A percentile compares a stretch with the other conserved stretches of the same genome.
phyloP scores from a whole-genome alignment of 2,888 invertebrate species.

The Anoplius nigerrimus region DNA sequence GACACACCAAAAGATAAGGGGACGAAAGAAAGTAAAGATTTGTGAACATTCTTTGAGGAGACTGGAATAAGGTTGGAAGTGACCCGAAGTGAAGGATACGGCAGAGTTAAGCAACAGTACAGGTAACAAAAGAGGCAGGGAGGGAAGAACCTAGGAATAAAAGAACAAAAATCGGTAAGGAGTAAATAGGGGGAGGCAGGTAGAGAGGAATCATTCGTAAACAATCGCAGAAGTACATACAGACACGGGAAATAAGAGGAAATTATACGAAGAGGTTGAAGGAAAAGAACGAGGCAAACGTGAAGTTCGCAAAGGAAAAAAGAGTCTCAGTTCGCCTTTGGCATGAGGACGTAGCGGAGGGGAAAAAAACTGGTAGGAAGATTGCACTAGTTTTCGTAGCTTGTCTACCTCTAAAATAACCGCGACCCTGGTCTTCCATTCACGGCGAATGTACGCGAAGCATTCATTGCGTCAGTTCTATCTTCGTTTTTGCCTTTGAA shows the following conservation, averaged over 20 bases:
- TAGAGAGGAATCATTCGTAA: not conserved
- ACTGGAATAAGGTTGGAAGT: no score
- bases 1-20: no score
- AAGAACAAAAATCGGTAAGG: not conserved
- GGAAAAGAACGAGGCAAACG: not conserved
- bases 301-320: not conserved
- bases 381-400: conserved; percentile 49
- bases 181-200: not conserved
- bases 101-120: no score
- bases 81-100: no score
- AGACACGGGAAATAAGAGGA: not conserved
- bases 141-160: conserved; percentile 8
- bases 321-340: conserved; percentile 2
- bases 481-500: conserved; percentile 2
- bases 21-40: no score
- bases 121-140: no score
- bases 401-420: conserved; percentile 40
- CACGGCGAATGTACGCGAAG: conserved; percentile 31
- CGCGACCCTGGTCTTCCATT: conserved; percentile 43
- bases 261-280: no score
- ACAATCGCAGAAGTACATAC: not conserved
- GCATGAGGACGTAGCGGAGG: not conserved
- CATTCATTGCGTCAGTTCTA: conserved; percentile 39
- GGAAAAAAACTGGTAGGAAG: conserved; percentile 1
- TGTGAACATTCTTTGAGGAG: no score